These are phyloP conservation scores for Ichneumoninae sp. DNA, from an alignment of 2,888 invertebrate genomes.

Conservation along the genomic window DNA sequence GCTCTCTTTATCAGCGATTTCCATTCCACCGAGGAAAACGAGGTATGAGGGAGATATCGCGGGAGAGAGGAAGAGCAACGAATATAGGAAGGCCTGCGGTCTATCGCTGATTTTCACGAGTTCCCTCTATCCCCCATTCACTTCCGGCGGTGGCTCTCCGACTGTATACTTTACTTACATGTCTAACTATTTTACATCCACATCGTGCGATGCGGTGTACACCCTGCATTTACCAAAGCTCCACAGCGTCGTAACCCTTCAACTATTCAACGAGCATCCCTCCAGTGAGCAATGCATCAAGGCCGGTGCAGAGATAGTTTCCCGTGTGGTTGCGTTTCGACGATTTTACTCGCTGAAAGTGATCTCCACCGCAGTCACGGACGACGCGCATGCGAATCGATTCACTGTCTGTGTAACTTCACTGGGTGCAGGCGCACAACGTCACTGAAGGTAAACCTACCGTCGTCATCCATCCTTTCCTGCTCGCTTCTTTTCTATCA, in stretches of 20 bases:
- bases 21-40: constrained; percentile 23
- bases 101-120: constrained; percentile 38
- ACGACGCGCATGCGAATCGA: constrained; percentile 13
- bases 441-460: constrained; percentile 9
- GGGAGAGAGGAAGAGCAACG: background rate
- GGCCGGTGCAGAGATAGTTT: constrained; percentile 13
- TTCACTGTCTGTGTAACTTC: constrained; percentile 20
- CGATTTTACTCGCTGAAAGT: constrained; percentile 48
- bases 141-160: background rate
- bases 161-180: constrained; percentile 11
- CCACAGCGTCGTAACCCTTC: constrained; percentile 12
- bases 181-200: constrained; percentile 26
- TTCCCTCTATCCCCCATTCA: background rate
- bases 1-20: constrained; percentile 49
- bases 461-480: constrained; percentile 17
- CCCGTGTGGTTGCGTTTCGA: constrained; percentile 21
- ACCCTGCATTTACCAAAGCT: constrained; percentile 31
- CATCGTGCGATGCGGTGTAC: background rate
- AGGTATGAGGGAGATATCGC: background rate
- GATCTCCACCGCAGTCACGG: constrained; percentile 9
- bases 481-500: constrained; percentile 10
- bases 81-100: constrained; percentile 10
- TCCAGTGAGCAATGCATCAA: constrained; percentile 16
- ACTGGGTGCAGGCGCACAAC: constrained; percentile 1
- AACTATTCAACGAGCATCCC: constrained; percentile 31